Evolutionary conservation across 2,797 vertebrate genomes (phyloP).

Genomic region (Pipistrellus pipistrellus): DNA sequence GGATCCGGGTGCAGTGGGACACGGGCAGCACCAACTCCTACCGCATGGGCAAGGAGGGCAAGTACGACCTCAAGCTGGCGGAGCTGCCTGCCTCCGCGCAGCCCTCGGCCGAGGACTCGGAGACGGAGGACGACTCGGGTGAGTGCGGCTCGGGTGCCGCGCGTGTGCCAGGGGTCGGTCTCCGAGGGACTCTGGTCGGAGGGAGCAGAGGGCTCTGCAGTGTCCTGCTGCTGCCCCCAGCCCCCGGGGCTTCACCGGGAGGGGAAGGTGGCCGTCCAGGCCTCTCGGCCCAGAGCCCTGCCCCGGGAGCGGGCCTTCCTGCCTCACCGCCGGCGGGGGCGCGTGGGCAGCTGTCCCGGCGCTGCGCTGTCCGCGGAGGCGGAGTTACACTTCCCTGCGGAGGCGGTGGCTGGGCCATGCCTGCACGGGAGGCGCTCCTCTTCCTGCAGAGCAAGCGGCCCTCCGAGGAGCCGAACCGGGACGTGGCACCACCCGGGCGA

Average conservation of each 20-base stretch:
- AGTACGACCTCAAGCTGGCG: constrained; percentile 97
- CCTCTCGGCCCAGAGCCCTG: neutral
- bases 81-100: constrained; percentile 94
- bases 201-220: neutral
- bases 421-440: neutral
- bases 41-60: constrained; percentile 99
- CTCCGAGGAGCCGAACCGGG: too few species aligned
- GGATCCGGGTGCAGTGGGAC: constrained; percentile 99
- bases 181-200: neutral
- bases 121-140: constrained; percentile 98
- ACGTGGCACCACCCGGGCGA: too few species aligned
- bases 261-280: too few species aligned
- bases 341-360: neutral
- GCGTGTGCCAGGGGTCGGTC: too few species aligned
- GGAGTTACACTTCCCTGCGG: neutral
- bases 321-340: neutral
- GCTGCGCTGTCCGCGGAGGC: neutral
- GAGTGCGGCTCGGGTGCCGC: neutral
- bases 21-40: constrained; percentile 99
- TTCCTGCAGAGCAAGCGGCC: neutral
- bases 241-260: too few species aligned
- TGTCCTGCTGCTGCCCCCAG: too few species aligned
- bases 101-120: constrained; percentile 95
- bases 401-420: too few species aligned
- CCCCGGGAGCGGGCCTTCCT: too few species aligned